Base-by-base conservation (phyloP, 2,113 vertebrate species). In the Hippocampus guttulatus region DNA sequence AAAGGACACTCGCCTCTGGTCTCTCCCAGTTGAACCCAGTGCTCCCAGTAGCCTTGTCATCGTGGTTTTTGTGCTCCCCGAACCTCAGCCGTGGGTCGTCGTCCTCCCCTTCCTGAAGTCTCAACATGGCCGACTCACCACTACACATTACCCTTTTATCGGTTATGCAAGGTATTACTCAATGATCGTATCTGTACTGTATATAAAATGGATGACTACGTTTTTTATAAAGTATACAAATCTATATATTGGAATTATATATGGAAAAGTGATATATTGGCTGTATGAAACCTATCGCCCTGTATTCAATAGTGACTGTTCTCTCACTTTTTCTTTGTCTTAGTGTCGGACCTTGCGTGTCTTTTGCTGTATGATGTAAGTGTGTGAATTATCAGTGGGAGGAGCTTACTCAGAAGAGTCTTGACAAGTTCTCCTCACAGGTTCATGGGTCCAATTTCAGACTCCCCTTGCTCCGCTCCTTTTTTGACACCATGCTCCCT, bases 151-250 rank as follows among this genome's bases (percentile, higher is more conserved):
- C 80, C 87, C 85, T 80, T 88, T 85, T 90, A 88, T 88, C 89
- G 90, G 92, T 92, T 92, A 92, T 92, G 92, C 92, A 93, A 94
- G 91, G 87, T 92, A 92, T 91, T 91, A 85, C 86, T 93, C 84
- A 88, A 86, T 88, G 80, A 91, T 88, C 79, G 75, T 89, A 80
- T 87, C 79, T 92, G 91, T 92, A 94, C 79, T 93, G 91, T 93
- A 94, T 85, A 93, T 91, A 92, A 90, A 91, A 92, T 91, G 87
- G 83, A 91, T 89, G 84, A 91, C 85, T 91, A 92, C 86, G 87
- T 92, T 93, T 92, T 92, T 92, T 91, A 91, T 91, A 91, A 78
- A 91, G 88, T 78, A 88, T 89, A 85, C 82, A 87, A 80, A 91
- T 83, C 89, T 88, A 90, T 88, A 91, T 92, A 92, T 92, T 88